Evolutionary conservation across 2,888 invertebrate genomes (phyloP).

Genomic region (Automeris io): DNA sequence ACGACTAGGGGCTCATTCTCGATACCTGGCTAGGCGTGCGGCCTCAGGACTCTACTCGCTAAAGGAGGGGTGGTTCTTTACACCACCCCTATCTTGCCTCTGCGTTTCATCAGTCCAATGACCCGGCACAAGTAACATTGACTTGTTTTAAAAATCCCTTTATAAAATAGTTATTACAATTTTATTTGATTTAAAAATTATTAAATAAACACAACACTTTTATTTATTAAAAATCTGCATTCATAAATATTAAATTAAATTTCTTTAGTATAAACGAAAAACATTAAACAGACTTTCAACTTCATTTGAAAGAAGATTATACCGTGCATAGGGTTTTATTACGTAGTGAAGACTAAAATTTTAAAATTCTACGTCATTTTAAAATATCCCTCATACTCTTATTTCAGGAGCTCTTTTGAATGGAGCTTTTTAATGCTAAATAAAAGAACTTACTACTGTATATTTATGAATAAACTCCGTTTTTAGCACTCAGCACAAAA

Average conservation of each 20-base stretch:
- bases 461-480: not conserved
- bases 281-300: not conserved
- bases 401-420: slow-evolving; percentile 17
- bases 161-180: too few relatives aligned
- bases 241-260: not conserved
- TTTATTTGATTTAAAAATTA: too few relatives aligned
- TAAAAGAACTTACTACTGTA: slow-evolving; percentile 12
- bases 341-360: slow-evolving; percentile 1
- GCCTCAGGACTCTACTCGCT: too few relatives aligned
- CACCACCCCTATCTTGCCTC: too few relatives aligned
- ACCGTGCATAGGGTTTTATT: slow-evolving; percentile 1
- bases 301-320: not conserved
- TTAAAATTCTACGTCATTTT: slow-evolving; percentile 1
- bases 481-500: not conserved
- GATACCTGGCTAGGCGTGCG: too few relatives aligned
- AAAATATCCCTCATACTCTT: slow-evolving; percentile 11
- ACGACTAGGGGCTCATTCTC: too few relatives aligned
- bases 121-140: too few relatives aligned
- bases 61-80: too few relatives aligned
- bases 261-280: not conserved
- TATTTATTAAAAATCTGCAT: too few relatives aligned
- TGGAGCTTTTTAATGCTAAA: slow-evolving; percentile 28
- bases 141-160: too few relatives aligned
- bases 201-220: too few relatives aligned
- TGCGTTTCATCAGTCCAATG: too few relatives aligned